Evolutionary conservation across 1,140 invertebrate genomes (phyloP), one percentile per base, ranked within the genome.

Genomic region (Hermetia illucens): DNA sequence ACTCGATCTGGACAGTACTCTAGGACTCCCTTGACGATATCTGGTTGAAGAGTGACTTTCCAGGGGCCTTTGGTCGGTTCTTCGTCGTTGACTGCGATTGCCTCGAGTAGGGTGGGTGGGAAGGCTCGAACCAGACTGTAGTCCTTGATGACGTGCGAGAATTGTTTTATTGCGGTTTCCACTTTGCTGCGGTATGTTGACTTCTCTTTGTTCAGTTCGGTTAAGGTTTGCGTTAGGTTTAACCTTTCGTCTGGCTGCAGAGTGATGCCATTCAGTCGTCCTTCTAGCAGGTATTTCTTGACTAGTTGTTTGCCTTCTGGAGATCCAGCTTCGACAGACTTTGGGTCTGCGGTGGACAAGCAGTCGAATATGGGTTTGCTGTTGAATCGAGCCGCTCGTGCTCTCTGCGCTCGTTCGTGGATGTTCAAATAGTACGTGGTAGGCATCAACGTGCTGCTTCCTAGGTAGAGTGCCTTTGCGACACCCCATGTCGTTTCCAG

Each of bases 401-500:
- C 77, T 50, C 67, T 68, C 35, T 68, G 64, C 1, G 82, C 81
- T 44, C 82, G 60, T 41, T 79, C 72, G 46, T 84, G 77, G 36
- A 89, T 79, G 40, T 73, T 68, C 38, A 77, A 58, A 49, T 87
- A 90, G 21, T 68, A 75, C 49, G 77, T 74, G 5, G 77, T 77
- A 6, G 83, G 77, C 69, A 88, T 83, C 16, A 82, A 47, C n/a
- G 75, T 75, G 46, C 74, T 77, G 51, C 82, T 82, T n/a, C 82
- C 79, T 35, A 82, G 64, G 52, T 80, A 87, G 9, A 93, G 60
- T 19, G 79, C 76, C 58, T 88, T 91, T 0, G 84, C 75, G 43
- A 87, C 69, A 21, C 82, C 82, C 82, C 83, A 91, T n/a, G 82
- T 86, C 21, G 77, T 71, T 50, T 87, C 80, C 24, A 94, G 62